phyloP scores from a whole-genome alignment of 2,888 invertebrate genomes.

The Augochlorella aurata region DNA sequence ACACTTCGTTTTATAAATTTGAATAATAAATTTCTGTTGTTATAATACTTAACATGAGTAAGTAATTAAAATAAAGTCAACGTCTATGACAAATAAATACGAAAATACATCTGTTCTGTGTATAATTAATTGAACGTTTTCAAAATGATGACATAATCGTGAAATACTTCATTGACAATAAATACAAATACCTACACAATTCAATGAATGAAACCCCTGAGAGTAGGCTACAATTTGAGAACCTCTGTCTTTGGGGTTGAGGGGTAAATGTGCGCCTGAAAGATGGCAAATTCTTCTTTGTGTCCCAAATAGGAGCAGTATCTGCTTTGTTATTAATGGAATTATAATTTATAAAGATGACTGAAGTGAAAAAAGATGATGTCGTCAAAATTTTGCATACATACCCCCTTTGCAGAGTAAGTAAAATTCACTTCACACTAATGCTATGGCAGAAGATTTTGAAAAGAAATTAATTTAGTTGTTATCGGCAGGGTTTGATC shows the following conservation, averaged over 20 bases:
- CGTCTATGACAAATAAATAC: background rate
- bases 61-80: background rate
- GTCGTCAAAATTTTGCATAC: conserved; percentile 83
- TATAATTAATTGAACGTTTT: background rate
- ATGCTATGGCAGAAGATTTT: background rate
- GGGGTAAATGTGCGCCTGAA: conserved; percentile 56
- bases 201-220: background rate
- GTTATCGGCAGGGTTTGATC: conserved; percentile 34
- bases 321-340: conserved; percentile 39
- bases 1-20: background rate
- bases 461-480: conserved; percentile 1
- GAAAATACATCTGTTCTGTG: background rate
- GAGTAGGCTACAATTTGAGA: conserved; percentile 27
- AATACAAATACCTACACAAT: background rate
- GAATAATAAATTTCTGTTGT: background rate
- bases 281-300: conserved; percentile 51
- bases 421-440: conserved; percentile 63
- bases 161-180: background rate
- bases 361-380: conserved; percentile 81
- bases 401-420: conserved; percentile 85
- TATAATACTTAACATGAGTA: background rate
- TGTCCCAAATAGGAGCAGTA: conserved; percentile 10
- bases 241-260: conserved; percentile 27
- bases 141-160: background rate
- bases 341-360: conserved; percentile 67